Base-by-base conservation (phyloP, 2,113 vertebrate species). In the Phylloscopus trochiloides region DNA sequence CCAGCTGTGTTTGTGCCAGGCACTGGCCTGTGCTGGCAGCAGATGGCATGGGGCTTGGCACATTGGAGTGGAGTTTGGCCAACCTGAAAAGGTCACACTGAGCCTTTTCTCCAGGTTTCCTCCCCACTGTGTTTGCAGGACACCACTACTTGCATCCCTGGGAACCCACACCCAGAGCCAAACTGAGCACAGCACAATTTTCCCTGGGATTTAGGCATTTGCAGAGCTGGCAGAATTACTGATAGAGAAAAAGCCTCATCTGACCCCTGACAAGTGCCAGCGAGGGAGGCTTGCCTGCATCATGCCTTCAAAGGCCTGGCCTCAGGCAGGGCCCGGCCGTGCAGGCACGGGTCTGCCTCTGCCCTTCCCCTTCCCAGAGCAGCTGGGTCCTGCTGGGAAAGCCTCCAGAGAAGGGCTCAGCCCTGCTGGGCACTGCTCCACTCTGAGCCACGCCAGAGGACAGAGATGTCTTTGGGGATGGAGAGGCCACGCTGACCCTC, bases 381-480 rank as follows among this genome's bases (percentile, higher is more conserved):
- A 6, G n/a, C n/a, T 0, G 0, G 24, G 20, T 25, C 32, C 52
- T 40, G 31, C 52, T 2, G 3, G 59, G 38, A 76, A 73, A 57
- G 4, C 12, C 25, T 76, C 62, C 29, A 5, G 26, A 3, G 20
- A 34, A 32, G 40, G 32, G 54, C 31, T 65, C 52, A 28, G 66
- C 15, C 1, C 1, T 16, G 20, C 42, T 8, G 48, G 45, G 36
- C 31, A 36, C 11, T 0, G 1, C 7, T 19, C 24, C 26, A 9
- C 50, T 66, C 72, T 2, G 21, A 91, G 72, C 40, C 17, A 5
- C 0, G 0, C 1, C 0, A 25, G 28, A 5, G 19, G 21, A 52
- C 3, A 9, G 45, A 67, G n/a, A 7, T 6, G 7, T 22, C 47
- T 52, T 12, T 45, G 54, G 31, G 29, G 43, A 15, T 12, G 52